Percentiles rank a stretch among this genome's conserved stretches.
These are phyloP conservation scores for Perizoma flavofasciatum DNA, from an alignment of 2,888 invertebrate genomes.

Conservation along the genomic window DNA sequence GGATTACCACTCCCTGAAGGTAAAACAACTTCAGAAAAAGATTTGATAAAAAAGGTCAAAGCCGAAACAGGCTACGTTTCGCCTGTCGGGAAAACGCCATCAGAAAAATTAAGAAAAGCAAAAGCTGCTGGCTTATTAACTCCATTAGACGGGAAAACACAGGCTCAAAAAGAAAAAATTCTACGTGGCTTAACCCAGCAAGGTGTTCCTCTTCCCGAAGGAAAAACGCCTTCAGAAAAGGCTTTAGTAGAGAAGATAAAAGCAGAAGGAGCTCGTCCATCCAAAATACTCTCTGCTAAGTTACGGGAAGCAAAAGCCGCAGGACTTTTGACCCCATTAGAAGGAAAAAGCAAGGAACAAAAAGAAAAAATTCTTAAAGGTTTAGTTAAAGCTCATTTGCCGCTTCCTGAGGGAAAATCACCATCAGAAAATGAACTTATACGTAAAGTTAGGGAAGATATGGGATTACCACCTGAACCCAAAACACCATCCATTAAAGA, in stretches of 20 bases:
- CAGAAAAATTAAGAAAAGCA: slow-evolving; percentile 28
- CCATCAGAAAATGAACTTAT: slow-evolving; percentile 44
- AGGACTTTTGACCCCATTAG: slow-evolving; percentile 41
- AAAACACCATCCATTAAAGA: slow-evolving; percentile 28
- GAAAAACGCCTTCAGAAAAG: slow-evolving; percentile 37
- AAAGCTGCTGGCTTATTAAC: slow-evolving; percentile 36
- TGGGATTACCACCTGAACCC: slow-evolving; percentile 47
- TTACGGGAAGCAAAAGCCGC: slow-evolving; percentile 42
- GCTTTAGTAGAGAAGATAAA: slow-evolving; percentile 38
- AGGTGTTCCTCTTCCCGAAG: slow-evolving; percentile 42
- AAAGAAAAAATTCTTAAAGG: slow-evolving; percentile 45
- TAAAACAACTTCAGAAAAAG: slow-evolving; percentile 44
- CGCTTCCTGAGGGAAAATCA: slow-evolving; percentile 49
- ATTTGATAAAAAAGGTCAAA: slow-evolving; percentile 41
- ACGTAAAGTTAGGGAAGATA: slow-evolving; percentile 27
- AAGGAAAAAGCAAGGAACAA: slow-evolving; percentile 36
- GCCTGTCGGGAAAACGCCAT: slow-evolving; percentile 37
- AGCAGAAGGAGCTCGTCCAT: neutral
- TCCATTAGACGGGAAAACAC: slow-evolving; percentile 41
- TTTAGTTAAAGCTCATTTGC: slow-evolving; percentile 43
- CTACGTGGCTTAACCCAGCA: slow-evolving; percentile 29
- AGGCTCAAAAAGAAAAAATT: slow-evolving; percentile 39
- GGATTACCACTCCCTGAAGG: slow-evolving; percentile 43
- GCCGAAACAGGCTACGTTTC: slow-evolving; percentile 43
- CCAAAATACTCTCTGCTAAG: slow-evolving; percentile 43